phyloP scores from a whole-genome alignment of 2,888 invertebrate genomes.

The Brachylomia viminalis region DNA sequence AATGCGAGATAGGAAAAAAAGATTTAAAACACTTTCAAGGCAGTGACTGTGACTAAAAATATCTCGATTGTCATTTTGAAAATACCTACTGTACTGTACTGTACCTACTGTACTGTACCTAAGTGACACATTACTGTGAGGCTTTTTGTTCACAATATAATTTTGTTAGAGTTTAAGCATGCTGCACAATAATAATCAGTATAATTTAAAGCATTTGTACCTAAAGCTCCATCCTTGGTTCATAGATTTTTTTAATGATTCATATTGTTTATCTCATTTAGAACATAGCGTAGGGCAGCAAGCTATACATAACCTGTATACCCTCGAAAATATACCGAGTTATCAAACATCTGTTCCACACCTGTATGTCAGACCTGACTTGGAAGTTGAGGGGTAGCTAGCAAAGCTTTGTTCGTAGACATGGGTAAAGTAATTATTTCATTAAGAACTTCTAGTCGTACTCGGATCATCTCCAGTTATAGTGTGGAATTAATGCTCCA shows the following conservation, averaged over 20 bases:
- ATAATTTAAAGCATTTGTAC: slow-evolving; percentile 1
- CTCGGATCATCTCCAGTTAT: no score
- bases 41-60: not conserved
- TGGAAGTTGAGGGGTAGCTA: not conserved
- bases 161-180: not conserved
- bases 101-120: no score
- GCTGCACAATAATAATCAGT: not conserved
- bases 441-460: not conserved
- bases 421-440: not conserved
- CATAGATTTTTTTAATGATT: not conserved
- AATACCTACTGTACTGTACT: no score
- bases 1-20: slow-evolving; percentile 34
- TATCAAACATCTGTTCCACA: not conserved
- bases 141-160: slow-evolving; percentile 18
- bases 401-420: not conserved
- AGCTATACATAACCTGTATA: not conserved
- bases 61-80: not conserved
- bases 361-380: not conserved
- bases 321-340: not conserved
- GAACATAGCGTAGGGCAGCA: not conserved
- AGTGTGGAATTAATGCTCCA: no score
- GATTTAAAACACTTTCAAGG: slow-evolving; percentile 40
- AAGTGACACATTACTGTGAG: slow-evolving; percentile 4
- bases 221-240: not conserved
- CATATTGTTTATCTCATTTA: not conserved